Percentiles rank a stretch among this genome's conserved stretches.
phyloP scores from a whole-genome alignment of 2,797 vertebrate genomes.

The Oreochromis mossambicus region DNA sequence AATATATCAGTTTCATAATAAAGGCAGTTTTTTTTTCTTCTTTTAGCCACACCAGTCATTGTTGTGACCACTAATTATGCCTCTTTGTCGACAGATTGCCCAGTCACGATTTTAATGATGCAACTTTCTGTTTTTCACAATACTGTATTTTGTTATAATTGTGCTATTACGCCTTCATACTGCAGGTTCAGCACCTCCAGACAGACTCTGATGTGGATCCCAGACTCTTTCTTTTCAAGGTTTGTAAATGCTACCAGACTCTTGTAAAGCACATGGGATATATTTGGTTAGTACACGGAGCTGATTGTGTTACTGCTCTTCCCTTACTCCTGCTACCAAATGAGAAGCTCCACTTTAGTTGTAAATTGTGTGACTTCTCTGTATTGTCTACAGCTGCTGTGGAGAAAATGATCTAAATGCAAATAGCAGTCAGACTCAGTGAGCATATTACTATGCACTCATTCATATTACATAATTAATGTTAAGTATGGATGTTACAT shows the following conservation, averaged over 20 bases:
- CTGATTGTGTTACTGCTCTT: neutral
- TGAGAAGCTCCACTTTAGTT: neutral
- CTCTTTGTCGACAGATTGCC: neutral
- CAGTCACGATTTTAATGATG: neutral
- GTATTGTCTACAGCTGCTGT: neutral
- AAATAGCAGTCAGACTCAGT: neutral
- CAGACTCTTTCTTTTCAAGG: conserved; percentile 99
- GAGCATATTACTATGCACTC: neutral
- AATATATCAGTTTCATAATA: neutral
- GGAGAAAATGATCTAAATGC: neutral
- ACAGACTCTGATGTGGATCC: conserved; percentile 98
- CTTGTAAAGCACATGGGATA: neutral
- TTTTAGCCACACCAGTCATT: neutral
- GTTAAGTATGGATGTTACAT: neutral
- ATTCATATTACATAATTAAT: conserved; percentile 19
- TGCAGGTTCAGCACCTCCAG: conserved; percentile 96
- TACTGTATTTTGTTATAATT: neutral
- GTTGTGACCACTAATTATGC: neutral
- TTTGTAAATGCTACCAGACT: conserved; percentile 54
- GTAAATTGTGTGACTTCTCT: neutral
- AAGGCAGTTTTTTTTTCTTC: neutral
- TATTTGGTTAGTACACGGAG: neutral
- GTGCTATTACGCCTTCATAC: neutral
- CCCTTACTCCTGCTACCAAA: neutral
- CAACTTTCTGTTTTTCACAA: neutral